These are phyloP conservation scores for Notarius lentiginosus DNA, from an alignment of 2,113 vertebrate genomes.

Conservation along the genomic window DNA sequence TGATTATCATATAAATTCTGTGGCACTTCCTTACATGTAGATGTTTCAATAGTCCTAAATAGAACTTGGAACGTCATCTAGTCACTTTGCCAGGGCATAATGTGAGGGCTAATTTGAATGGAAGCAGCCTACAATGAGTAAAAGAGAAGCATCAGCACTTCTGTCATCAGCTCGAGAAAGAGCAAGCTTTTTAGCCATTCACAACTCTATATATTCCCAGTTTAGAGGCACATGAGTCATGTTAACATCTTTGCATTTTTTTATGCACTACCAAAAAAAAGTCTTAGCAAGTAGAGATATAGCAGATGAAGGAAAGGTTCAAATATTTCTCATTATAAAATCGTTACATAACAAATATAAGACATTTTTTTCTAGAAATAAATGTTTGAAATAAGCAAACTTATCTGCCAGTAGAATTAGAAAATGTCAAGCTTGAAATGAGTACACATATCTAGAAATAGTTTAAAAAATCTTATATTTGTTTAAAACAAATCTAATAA, in stretches of 20 bases:
- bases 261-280: neutral
- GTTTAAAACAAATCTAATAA: neutral
- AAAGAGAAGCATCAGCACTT: constrained; percentile 68
- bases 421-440: neutral
- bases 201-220: neutral
- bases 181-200: constrained; percentile 58
- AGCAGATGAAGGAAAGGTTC: neutral
- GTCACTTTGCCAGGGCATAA: constrained; percentile 54
- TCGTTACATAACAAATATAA: neutral
- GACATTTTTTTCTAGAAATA: neutral
- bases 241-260: neutral
- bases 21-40: constrained; percentile 63
- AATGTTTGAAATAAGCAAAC: neutral
- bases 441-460: neutral
- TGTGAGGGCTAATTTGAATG: constrained; percentile 47
- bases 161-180: constrained; percentile 61
- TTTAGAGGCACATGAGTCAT: neutral
- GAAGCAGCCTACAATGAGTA: constrained; percentile 25
- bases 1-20: neutral
- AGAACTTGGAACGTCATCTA: constrained; percentile 57
- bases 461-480: neutral
- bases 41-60: constrained; percentile 60
- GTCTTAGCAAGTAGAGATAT: neutral
- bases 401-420: neutral
- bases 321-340: neutral